phyloP scores from a whole-genome alignment of 2,797 vertebrate genomes.

The Hyperoplus immaculatus region DNA sequence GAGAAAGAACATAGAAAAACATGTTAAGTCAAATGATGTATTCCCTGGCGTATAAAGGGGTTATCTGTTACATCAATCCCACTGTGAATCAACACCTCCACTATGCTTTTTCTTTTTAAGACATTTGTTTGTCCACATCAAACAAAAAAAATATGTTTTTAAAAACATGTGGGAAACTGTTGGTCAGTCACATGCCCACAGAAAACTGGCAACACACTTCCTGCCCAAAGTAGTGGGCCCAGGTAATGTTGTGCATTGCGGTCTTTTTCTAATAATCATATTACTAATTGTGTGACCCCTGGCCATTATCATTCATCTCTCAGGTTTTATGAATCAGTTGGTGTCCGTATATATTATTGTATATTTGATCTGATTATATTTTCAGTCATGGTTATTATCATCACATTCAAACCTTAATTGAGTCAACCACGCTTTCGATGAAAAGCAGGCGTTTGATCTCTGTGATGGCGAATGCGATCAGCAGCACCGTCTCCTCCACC shows the following conservation, averaged over 20 bases:
- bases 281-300: background rate
- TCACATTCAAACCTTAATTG: slow-evolving; percentile 87
- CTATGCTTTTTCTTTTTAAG: background rate
- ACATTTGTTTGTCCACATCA: background rate
- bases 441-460: slow-evolving; percentile 91
- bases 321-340: background rate
- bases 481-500: slow-evolving; percentile 85
- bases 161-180: background rate
- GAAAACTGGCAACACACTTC: background rate
- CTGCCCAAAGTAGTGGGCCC: background rate
- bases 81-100: slow-evolving; percentile 8
- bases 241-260: background rate
- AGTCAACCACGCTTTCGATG: slow-evolving; percentile 89
- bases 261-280: background rate
- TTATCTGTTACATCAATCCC: background rate
- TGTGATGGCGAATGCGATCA: slow-evolving; percentile 81
- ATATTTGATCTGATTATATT: no score
- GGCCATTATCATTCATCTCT: background rate
- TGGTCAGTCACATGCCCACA: background rate
- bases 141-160: background rate
- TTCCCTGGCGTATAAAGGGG: background rate
- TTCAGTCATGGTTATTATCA: background rate
- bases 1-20: slow-evolving; percentile 19
- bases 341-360: background rate
- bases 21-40: background rate